Evolutionary conservation across 1,140 invertebrate genomes (phyloP).

Genomic region (Metopolophium dirhodum): DNA sequence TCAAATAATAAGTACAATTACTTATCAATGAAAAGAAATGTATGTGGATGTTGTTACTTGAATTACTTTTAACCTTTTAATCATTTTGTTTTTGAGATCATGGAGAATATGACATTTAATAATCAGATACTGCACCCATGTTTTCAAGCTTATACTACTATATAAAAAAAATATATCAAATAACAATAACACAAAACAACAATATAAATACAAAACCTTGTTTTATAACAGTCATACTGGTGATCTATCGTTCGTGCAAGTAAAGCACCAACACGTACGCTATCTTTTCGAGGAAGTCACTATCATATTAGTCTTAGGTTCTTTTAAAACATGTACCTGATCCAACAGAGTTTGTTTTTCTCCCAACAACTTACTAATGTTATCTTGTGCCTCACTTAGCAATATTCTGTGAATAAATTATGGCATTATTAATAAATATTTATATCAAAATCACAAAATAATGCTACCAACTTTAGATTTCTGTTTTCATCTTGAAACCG

Average conservation of each 20-base stretch:
- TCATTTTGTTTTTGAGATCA: background rate
- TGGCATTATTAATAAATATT: slow-evolving; percentile 9
- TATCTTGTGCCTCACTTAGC: slow-evolving; percentile 73
- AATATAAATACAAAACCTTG: slow-evolving; percentile 38
- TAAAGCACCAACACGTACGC: slow-evolving; percentile 71
- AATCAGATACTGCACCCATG: slow-evolving; percentile 26
- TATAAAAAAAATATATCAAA: slow-evolving; percentile 18
- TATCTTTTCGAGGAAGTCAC: slow-evolving; percentile 70
- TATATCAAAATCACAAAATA: background rate
- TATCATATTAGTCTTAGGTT: slow-evolving; percentile 64
- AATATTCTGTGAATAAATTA: slow-evolving; percentile 62
- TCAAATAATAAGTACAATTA: background rate
- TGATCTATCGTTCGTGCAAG: slow-evolving; percentile 59
- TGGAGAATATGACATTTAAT: background rate
- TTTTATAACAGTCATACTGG: slow-evolving; percentile 52
- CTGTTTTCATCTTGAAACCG: slow-evolving; percentile 72
- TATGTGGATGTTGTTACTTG: background rate
- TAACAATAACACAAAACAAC: slow-evolving; percentile 52
- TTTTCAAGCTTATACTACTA: slow-evolving; percentile 29
- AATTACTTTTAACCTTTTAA: background rate
- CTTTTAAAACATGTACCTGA: slow-evolving; percentile 62
- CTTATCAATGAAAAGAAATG: background rate
- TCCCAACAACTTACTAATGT: slow-evolving; percentile 72
- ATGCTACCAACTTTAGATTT: slow-evolving; percentile 63
- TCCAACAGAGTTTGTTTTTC: slow-evolving; percentile 78